Conservation (phyloP, 2,797 vertebrate species). For the Acanthornis magna region DNA sequence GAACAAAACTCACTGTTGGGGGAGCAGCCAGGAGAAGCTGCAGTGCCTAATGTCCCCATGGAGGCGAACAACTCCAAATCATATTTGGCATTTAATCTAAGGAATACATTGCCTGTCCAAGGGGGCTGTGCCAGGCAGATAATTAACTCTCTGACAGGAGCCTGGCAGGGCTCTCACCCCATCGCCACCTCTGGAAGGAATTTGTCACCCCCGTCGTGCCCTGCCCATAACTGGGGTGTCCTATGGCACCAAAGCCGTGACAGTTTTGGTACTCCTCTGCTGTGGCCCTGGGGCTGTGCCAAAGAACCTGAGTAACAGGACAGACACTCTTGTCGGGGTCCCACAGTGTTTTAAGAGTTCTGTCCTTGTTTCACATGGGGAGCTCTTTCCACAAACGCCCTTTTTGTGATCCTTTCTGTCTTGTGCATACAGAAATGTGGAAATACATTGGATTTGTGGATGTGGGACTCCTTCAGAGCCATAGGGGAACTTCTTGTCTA, state of each 20-base stretch:
- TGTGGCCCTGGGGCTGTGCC: background rate
- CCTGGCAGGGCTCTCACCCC: background rate
- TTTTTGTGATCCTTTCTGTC: background rate
- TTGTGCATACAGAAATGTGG: background rate
- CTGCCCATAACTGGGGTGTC: background rate
- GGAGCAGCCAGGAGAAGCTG: background rate
- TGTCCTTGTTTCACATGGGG: background rate
- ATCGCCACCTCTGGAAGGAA: background rate
- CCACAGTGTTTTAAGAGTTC: background rate
- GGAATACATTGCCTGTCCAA: background rate
- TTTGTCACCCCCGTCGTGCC: background rate
- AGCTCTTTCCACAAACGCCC: background rate
- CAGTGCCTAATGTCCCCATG: background rate
- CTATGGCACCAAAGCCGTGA: background rate
- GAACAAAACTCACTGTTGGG: background rate
- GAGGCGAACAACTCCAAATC: background rate
- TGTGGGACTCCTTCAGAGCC: background rate
- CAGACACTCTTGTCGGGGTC: background rate
- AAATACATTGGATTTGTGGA: background rate
- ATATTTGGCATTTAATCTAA: background rate
- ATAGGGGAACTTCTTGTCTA: too few species aligned
- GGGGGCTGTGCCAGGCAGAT: background rate
- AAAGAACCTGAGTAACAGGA: background rate
- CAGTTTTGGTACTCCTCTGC: background rate
- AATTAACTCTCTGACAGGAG: background rate